These are phyloP conservation scores for Chirona hameri DNA, from an alignment of 2,888 invertebrate genomes.

Conservation along the genomic window DNA sequence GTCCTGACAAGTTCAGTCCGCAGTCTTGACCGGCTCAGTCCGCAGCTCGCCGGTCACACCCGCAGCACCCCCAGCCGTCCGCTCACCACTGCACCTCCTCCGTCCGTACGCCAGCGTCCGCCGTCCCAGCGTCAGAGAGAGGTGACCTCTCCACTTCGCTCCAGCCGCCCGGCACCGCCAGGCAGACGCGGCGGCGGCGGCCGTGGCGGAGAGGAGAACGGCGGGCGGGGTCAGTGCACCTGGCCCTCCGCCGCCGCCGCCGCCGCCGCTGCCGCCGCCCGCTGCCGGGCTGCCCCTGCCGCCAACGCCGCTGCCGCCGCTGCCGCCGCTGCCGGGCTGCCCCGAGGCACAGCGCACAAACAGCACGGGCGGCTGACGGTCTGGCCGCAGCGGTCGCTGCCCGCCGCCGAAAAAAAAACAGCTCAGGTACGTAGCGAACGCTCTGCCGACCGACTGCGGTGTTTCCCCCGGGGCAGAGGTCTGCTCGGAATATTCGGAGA, in stretches of 20 bases:
- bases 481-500: too few species aligned
- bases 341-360: too few species aligned
- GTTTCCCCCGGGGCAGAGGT: too few species aligned
- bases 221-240: conserved; percentile 35
- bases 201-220: conserved; percentile 31
- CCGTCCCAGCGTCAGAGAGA: neutral
- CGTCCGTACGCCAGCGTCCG: neutral
- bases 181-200: conserved; percentile 8
- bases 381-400: too few species aligned
- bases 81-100: too few species aligned
- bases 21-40: neutral
- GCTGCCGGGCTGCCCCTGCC: too few species aligned
- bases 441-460: too few species aligned
- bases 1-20: neutral
- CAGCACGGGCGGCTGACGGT: too few species aligned
- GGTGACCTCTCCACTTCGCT: conserved; percentile 2
- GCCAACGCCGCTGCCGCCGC: neutral
- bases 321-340: neutral
- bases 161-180: conserved; percentile 6
- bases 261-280: neutral
- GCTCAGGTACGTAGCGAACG: too few species aligned
- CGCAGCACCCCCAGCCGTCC: neutral
- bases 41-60: neutral
- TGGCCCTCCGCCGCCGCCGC: conserved; percentile 9
- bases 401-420: too few species aligned